These are phyloP conservation scores for Monoplex corrugatus DNA, from an alignment of 2,888 invertebrate genomes.

Conservation along the genomic window DNA sequence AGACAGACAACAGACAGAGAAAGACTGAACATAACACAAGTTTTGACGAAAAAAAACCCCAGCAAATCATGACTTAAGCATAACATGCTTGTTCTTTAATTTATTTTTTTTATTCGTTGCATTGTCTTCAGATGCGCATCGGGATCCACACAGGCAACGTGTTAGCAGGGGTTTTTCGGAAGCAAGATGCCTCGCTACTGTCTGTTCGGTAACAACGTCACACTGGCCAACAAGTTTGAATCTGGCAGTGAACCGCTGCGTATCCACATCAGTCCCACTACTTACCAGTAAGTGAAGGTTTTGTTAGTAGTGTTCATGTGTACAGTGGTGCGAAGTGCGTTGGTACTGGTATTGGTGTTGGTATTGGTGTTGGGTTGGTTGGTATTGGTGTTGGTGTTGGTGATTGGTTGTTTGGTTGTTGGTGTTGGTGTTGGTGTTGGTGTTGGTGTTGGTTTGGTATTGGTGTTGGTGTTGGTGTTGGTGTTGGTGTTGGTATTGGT, in stretches of 20 bases:
- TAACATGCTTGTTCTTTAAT: no score
- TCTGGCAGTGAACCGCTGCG: slow-evolving; percentile 94
- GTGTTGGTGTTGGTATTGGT: no score
- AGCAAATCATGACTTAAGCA: no score
- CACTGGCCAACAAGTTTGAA: slow-evolving; percentile 97
- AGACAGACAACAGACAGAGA: no score
- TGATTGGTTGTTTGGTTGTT: no score
- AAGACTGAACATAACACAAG: no score
- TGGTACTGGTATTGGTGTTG: neutral
- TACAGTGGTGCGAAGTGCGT: no score
- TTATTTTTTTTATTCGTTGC: neutral
- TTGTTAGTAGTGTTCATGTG: neutral
- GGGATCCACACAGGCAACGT: slow-evolving; percentile 97
- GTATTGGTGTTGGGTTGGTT: neutral
- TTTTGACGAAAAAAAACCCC: no score
- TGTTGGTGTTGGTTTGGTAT: no score
- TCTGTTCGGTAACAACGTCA: slow-evolving; percentile 96
- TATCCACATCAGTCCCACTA: slow-evolving; percentile 96
- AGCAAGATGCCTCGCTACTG: slow-evolving; percentile 97
- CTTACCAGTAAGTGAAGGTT: slow-evolving; percentile 88
- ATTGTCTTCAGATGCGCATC: slow-evolving; percentile 91
- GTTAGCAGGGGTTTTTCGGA: slow-evolving; percentile 96
- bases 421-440: no score
- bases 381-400: neutral
- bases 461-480: no score